These are phyloP conservation scores for Neomicropteryx cornuta DNA, from an alignment of 1,140 invertebrate genomes.

Conservation along the genomic window DNA sequence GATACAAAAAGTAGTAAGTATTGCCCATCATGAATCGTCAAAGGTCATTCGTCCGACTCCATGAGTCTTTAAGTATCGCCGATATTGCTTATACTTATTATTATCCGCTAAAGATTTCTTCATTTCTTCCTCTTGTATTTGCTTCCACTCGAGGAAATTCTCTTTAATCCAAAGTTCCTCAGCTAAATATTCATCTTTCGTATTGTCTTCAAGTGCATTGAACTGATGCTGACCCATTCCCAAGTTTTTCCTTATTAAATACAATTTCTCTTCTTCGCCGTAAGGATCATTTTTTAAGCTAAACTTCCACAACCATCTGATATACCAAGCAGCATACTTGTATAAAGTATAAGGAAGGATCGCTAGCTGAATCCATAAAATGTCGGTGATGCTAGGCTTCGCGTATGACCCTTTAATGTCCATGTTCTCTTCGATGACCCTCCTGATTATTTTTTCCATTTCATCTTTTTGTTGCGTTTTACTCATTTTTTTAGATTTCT, in stretches of 20 bases:
- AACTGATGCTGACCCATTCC: slow-evolving; percentile 58
- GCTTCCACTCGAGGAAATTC: slow-evolving; percentile 70
- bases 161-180: slow-evolving; percentile 72
- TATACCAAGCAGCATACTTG: slow-evolving; percentile 61
- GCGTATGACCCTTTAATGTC: slow-evolving; percentile 84
- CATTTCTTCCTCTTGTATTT: slow-evolving; percentile 68
- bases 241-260: slow-evolving; percentile 71
- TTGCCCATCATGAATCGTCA: slow-evolving; percentile 57
- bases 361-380: slow-evolving; percentile 73
- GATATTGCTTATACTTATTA: slow-evolving; percentile 66
- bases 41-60: slow-evolving; percentile 68
- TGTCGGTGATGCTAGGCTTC: slow-evolving; percentile 62
- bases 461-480: slow-evolving; percentile 72
- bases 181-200: slow-evolving; percentile 61
- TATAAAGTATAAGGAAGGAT: slow-evolving; percentile 62
- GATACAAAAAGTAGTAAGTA: too few relatives aligned
- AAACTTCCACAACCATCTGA: slow-evolving; percentile 72
- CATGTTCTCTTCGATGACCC: slow-evolving; percentile 82
- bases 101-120: slow-evolving; percentile 70
- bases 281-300: slow-evolving; percentile 63
- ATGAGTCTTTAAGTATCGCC: slow-evolving; percentile 70
- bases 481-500: slow-evolving; percentile 40
- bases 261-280: slow-evolving; percentile 70
- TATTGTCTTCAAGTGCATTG: slow-evolving; percentile 58
- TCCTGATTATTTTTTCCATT: slow-evolving; percentile 55